phyloP scores from a whole-genome alignment of 2,888 invertebrate species.

The Diploptera punctata region DNA sequence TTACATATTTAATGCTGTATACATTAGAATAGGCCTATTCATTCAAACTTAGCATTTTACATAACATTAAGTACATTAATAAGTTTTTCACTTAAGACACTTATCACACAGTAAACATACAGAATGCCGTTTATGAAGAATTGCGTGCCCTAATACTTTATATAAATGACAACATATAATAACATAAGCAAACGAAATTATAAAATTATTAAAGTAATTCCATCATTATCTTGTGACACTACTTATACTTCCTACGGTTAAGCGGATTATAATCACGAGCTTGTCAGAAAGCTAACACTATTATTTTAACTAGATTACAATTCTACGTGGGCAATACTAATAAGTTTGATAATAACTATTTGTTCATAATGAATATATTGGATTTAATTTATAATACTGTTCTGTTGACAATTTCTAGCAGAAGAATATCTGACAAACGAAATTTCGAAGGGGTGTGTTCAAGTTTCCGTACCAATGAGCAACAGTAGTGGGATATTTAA shows the following conservation, averaged over 20 bases:
- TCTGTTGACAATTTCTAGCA: conserved; percentile 1
- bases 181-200: too few species aligned
- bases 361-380: too few species aligned
- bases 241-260: not conserved
- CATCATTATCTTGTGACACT: conserved; percentile 15
- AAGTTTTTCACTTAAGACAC: not conserved
- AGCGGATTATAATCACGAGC: conserved; percentile 6
- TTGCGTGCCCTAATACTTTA: too few species aligned
- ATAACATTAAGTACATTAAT: not conserved
- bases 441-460: not conserved
- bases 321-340: too few species aligned
- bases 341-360: too few species aligned
- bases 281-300: conserved; percentile 1
- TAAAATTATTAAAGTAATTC: too few species aligned
- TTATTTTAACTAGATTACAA: not conserved
- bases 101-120: not conserved
- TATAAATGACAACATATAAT: too few species aligned
- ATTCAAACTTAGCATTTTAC: not conserved
- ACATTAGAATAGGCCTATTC: not conserved
- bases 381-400: too few species aligned
- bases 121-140: too few species aligned
- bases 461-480: too few species aligned
- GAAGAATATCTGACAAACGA: conserved; percentile 19
- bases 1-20: not conserved
- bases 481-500: too few species aligned